Evolutionary conservation across 2,113 vertebrate species (phyloP).

Genomic region (Hyperoodon ampullatus): DNA sequence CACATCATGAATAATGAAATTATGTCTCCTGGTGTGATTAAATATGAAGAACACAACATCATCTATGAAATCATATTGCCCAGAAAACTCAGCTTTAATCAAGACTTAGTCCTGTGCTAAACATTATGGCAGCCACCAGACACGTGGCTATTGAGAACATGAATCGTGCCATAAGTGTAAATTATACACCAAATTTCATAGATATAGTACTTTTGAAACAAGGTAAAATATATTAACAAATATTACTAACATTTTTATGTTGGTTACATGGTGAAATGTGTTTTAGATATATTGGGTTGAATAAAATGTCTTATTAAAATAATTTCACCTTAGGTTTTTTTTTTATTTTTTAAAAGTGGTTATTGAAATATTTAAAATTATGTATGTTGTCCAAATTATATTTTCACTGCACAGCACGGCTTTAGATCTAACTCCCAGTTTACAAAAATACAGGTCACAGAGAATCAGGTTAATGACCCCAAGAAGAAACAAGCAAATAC

Average conservation of each 20-base stretch:
- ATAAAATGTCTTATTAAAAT: not conserved
- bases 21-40: not conserved
- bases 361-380: not conserved
- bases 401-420: not conserved
- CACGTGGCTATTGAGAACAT: not conserved
- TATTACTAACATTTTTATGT: not conserved
- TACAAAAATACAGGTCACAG: not conserved
- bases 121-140: too few species aligned
- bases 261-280: not conserved
- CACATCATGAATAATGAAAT: not conserved
- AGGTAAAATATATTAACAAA: not conserved
- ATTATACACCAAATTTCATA: not conserved
- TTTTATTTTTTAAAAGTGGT: not conserved
- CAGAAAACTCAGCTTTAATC: not conserved
- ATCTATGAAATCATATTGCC: not conserved
- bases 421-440: not conserved
- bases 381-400: not conserved
- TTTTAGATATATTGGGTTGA: not conserved
- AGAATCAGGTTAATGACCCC: slow-evolving; percentile 34
- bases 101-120: not conserved
- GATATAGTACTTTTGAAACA: not conserved
- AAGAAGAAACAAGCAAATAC: slow-evolving; percentile 10
- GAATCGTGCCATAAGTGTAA: not conserved
- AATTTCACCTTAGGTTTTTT: not conserved
- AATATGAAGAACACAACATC: not conserved